A percentile compares a stretch with the other conserved stretches of the same genome.
These are phyloP conservation scores for Liodrosophila aerea DNA, from an alignment of 2,888 invertebrate genomes.

Conservation along the genomic window DNA sequence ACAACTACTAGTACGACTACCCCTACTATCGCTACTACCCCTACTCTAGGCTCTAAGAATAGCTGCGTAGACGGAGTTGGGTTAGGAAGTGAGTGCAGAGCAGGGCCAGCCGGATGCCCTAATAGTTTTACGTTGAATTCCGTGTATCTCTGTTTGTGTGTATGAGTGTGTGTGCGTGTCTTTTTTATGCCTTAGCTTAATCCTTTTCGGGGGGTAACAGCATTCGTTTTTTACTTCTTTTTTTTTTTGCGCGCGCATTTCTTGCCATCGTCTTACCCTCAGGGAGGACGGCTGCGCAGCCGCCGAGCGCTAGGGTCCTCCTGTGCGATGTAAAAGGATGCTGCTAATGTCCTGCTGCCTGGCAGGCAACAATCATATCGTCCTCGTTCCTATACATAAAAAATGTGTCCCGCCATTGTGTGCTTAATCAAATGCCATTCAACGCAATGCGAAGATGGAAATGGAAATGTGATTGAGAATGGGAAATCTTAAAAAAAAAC, in stretches of 20 bases:
- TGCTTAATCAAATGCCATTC: conserved; percentile 68
- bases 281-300: conserved; percentile 63
- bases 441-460: conserved; percentile 15
- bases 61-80: background rate
- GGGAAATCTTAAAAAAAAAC: conserved; percentile 14
- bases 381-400: conserved; percentile 15
- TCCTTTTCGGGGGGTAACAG: conserved; percentile 65
- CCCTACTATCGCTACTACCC: background rate
- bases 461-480: conserved; percentile 11
- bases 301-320: conserved; percentile 32
- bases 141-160: background rate
- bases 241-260: conserved; percentile 70
- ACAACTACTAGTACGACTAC: no score
- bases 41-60: conserved; percentile 1
- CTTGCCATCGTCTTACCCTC: conserved; percentile 45
- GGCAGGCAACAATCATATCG: conserved; percentile 22
- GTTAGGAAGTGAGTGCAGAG: conserved; percentile 1
- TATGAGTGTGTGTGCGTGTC: conserved; percentile 8
- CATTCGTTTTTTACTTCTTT: no score
- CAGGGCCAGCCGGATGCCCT: conserved; percentile 55
- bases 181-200: conserved; percentile 41
- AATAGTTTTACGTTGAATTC: conserved; percentile 41
- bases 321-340: conserved; percentile 72
- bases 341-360: conserved; percentile 77
- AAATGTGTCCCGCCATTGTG: conserved; percentile 53